Percentiles rank a stretch among this genome's conserved stretches.
Conservation (phyloP, 2,797 vertebrate genomes). For the Danionella dracula region DNA sequence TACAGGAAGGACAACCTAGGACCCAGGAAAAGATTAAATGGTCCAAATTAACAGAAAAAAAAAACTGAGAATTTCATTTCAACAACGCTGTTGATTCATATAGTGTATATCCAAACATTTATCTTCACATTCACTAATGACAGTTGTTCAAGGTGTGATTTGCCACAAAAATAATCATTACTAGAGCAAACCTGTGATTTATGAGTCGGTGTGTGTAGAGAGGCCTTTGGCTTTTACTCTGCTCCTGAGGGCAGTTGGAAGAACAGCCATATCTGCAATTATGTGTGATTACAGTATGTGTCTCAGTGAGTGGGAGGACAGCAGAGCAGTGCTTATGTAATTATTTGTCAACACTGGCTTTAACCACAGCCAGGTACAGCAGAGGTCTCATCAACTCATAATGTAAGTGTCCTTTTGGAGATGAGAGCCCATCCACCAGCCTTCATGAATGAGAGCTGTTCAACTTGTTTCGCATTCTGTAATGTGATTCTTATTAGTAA, state of each 20-base stretch:
- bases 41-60: too few relatives aligned
- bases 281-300: slow-evolving; percentile 21
- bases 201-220: too few relatives aligned
- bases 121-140: background rate
- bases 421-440: background rate
- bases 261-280: slow-evolving; percentile 29
- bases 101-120: background rate
- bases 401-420: slow-evolving; percentile 14
- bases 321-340: slow-evolving; percentile 23
- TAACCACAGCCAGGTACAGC: slow-evolving; percentile 32
- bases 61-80: too few relatives aligned
- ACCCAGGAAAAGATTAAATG: too few relatives aligned
- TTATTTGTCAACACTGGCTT: slow-evolving; percentile 31
- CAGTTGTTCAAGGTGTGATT: background rate
- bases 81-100: too few relatives aligned
- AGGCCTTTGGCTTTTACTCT: background rate
- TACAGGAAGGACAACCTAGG: too few relatives aligned
- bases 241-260: slow-evolving; percentile 6
- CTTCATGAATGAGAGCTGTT: background rate
- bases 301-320: slow-evolving; percentile 23
- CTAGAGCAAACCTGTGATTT: slow-evolving; percentile 6
- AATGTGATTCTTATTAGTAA: background rate
- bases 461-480: background rate
- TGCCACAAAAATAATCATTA: slow-evolving; percentile 5
- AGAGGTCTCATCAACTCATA: slow-evolving; percentile 1